Base-by-base conservation (phyloP, 2,797 vertebrate species). In the Phoebastria nigripes region DNA sequence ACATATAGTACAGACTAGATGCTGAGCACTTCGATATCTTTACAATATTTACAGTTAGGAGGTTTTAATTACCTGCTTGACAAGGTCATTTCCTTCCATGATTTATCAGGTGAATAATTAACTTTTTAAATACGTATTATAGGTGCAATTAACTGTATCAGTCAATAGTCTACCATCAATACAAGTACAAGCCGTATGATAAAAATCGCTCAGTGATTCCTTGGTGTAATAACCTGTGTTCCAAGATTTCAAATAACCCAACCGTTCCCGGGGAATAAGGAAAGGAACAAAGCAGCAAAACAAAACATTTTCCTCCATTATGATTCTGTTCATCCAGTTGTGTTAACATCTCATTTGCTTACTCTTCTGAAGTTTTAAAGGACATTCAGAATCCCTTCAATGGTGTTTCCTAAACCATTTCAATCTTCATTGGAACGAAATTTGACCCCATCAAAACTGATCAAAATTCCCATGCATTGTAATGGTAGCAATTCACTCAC, bases 81-180 rank as follows among this genome's bases (percentile, higher is more conserved):
- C 25, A 82, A 86, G 42, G 51, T 58, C 44, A 46, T 81, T 92
- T 90, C 35, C 20, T 87, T 74, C 46, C 28, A 56, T 42, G 47
- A 55, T 83, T 95, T 87, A 89, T 80, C 62, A 77, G 21, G 42
- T 69, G n/a, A 93, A 88, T 91, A 76, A 89, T 73, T 83, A 76
- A 62, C 21, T 63, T 90, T 76, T 70, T 31, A 87, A 79, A 55
- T 39, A 35, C 16, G 29, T 26, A 28, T 86, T 84, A 72, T 25
- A 82, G 9, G 15, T 65, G 35, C 47, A 91, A 90, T 74, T 87
- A 47, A 77, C 35, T 62, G 18, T 39, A 71, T 86, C 49, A 81
- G 33, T 61, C 80, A 67, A 49, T 46, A 42, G 33, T 35, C 72
- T 91, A 33, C 49, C 86, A 62, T 61, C 46, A 35, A 37, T 70